Evolutionary conservation across 2,797 vertebrate genomes (phyloP).

Genomic region (Acanthopagrus latus): DNA sequence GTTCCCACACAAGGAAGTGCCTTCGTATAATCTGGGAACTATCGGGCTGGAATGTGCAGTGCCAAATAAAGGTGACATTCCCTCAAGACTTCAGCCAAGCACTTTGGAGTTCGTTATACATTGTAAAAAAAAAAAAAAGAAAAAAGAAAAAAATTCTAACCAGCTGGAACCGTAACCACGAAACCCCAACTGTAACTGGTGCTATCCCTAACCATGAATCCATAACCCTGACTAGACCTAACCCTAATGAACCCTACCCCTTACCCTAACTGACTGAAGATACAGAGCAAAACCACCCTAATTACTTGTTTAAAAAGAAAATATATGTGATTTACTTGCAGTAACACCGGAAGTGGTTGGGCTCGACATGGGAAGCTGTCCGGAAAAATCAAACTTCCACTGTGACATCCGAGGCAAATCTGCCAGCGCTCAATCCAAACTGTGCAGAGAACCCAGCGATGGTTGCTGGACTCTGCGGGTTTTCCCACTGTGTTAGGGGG

Average conservation of each 20-base stretch:
- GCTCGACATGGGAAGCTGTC: conserved; percentile 28
- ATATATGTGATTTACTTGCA: neutral
- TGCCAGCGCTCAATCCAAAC: conserved; percentile 22
- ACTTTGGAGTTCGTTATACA: neutral
- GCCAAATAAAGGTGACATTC: neutral
- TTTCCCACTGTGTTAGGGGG: conserved; percentile 73
- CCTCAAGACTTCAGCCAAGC: neutral
- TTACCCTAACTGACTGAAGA: neutral
- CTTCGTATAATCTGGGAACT: neutral
- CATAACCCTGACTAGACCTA: no score
- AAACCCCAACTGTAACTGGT: no score
- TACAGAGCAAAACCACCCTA: neutral
- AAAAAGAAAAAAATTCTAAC: no score
- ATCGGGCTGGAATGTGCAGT: neutral
- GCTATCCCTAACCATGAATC: no score
- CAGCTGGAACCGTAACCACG: no score
- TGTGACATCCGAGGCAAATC: conserved; percentile 28
- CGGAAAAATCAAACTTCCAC: neutral
- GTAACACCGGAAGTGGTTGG: neutral
- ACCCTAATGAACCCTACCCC: no score
- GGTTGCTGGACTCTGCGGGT: conserved; percentile 30
- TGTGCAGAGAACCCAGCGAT: conserved; percentile 35
- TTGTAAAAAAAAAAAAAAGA: no score
- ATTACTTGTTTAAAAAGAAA: neutral
- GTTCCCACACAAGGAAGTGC: neutral